Evolutionary conservation across 2,888 invertebrate species (phyloP).

Genomic region (Sepioteuthis lessoniana): DNA sequence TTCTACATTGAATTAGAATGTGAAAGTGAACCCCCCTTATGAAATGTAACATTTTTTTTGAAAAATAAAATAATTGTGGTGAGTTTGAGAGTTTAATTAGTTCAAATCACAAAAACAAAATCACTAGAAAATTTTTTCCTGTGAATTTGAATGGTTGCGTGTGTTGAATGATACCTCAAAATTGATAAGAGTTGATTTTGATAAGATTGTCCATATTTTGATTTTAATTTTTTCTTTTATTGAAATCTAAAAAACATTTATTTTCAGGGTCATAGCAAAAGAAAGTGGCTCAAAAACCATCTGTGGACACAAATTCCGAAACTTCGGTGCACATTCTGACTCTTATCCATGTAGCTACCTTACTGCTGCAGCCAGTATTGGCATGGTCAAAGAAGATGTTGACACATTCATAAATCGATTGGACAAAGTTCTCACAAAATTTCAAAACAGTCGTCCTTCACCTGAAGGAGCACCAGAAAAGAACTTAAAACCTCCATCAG

Average conservation of each 20-base stretch:
- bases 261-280: slow-evolving; percentile 74
- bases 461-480: neutral
- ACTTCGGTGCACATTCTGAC: slow-evolving; percentile 83
- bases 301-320: slow-evolving; percentile 74
- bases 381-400: slow-evolving; percentile 82
- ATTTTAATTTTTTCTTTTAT: slow-evolving; percentile 11
- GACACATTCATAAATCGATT: slow-evolving; percentile 82
- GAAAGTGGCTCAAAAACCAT: slow-evolving; percentile 63
- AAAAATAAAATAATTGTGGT: too few relatives aligned
- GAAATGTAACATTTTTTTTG: too few relatives aligned
- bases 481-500: neutral
- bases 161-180: too few relatives aligned
- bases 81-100: too few relatives aligned
- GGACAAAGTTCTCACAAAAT: slow-evolving; percentile 78
- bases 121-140: too few relatives aligned
- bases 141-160: too few relatives aligned
- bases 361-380: slow-evolving; percentile 84
- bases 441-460: neutral
- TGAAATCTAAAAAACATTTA: neutral
- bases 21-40: too few relatives aligned
- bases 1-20: too few relatives aligned
- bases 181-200: too few relatives aligned
- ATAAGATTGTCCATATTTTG: neutral
- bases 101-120: too few relatives aligned
- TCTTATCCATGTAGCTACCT: slow-evolving; percentile 81